Percentiles rank a stretch among this genome's conserved stretches.
These are phyloP conservation scores for Oryctes rhinoceros DNA, from an alignment of 1,140 invertebrate species.

Conservation along the genomic window DNA sequence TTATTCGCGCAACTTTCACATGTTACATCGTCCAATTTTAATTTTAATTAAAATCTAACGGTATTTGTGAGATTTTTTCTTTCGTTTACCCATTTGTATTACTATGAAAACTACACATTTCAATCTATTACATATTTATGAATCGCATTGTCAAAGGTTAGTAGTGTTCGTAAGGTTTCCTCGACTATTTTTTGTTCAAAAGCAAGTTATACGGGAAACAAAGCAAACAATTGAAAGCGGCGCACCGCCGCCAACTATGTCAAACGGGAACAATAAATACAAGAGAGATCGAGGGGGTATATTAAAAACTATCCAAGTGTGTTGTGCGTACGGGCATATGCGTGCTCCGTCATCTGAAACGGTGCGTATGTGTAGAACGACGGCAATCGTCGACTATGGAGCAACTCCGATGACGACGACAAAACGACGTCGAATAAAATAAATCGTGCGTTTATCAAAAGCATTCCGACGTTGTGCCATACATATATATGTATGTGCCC, in stretches of 20 bases:
- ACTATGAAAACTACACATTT: too few species aligned
- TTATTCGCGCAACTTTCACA: too few species aligned
- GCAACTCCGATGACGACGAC: not conserved
- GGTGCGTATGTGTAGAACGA: slow-evolving; percentile 39
- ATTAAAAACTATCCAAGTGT: slow-evolving; percentile 27
- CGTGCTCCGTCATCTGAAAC: slow-evolving; percentile 38
- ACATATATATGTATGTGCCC: not conserved
- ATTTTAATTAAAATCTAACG: too few species aligned
- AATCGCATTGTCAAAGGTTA: too few species aligned
- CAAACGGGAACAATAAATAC: slow-evolving; percentile 13
- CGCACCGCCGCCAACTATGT: not conserved
- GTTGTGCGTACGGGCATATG: slow-evolving; percentile 38
- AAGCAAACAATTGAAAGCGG: not conserved
- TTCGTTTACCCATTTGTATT: too few species aligned
- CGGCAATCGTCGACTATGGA: not conserved
- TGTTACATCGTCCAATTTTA: too few species aligned
- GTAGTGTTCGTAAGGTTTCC: not conserved
- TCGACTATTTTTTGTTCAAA: slow-evolving; percentile 30
- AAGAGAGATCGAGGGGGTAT: not conserved
- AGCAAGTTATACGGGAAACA: not conserved
- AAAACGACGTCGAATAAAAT: slow-evolving; percentile 44
- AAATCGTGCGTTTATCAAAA: slow-evolving; percentile 50
- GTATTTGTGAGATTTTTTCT: too few species aligned
- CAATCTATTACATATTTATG: too few species aligned
- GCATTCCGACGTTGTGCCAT: not conserved